Base-by-base conservation (phyloP, 53 echinoderm and acorn worm species). In the Actinopyga echinites region DNA sequence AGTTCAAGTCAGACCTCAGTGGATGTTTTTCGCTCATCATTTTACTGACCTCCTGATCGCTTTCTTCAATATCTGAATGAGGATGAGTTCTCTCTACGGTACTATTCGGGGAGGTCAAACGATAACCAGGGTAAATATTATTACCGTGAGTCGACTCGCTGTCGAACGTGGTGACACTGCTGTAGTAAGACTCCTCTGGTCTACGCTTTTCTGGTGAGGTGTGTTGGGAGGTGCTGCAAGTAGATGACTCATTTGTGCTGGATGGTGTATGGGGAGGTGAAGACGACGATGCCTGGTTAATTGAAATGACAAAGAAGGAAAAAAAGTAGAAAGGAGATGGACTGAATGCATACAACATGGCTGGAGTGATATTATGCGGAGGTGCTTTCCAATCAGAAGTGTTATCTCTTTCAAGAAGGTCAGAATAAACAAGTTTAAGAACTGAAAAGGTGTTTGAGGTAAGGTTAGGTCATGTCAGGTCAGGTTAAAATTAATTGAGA, bases 111-210 rank as follows among this genome's bases (percentile, higher is more conserved):
- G 82, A 37, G 61, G 57, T 68, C 17, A 52, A 56, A 38, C 66
- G 56, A 44, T 80, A 42, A 24, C 31, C 31, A 4, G 63, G 63
- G 31, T 62, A 62, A 19, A 61, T 36, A 38, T 42, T 80, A 34
- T 80, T 80, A 20, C 60, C 60, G 13, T 62, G 81, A 12, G 63
- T 40, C n/a, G 87, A 88, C 75, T 92, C 90, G 49, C 90, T 92
- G 57, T 92, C 95, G 43, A 95, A 95, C 15, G 95, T 92, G 36
- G 95, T 95, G 65, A 95, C 88, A 55, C 95, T 95, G 87, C 95
- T 95, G 86, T 92, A 86, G 88, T 95, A 95, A 31, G 79, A 88
- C 55, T 95, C 95, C 31, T 95, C 93, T 35, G 74, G 74, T 65
- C 85, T 92, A 65, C 92, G 85, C 82, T 95, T 95, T 29, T 95